Percentiles rank a stretch among this genome's conserved stretches.
phyloP scores from a whole-genome alignment of 2,113 vertebrate species.

The Hemibagrus wyckioides region DNA sequence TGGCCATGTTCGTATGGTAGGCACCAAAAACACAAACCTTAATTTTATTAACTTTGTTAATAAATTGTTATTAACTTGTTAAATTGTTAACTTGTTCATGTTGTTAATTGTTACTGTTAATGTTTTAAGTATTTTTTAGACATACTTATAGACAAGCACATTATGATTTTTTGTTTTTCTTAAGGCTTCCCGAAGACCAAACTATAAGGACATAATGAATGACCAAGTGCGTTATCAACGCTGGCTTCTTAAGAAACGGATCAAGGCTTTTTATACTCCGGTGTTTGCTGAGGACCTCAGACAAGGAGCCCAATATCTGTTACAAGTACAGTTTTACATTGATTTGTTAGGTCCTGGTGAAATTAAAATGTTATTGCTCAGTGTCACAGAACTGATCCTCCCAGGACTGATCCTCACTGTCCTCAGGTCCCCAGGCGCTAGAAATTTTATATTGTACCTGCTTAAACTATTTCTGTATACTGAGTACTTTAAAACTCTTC shows the following conservation, averaged over 20 bases:
- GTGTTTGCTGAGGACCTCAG: conserved; percentile 90
- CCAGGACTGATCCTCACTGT: no score
- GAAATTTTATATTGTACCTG: neutral
- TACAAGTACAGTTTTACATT: conserved; percentile 77
- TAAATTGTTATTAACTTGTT: neutral
- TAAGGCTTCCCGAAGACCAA: conserved; percentile 86
- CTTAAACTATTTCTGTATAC: neutral
- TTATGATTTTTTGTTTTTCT: conserved; percentile 23
- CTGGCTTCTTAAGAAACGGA: conserved; percentile 90
- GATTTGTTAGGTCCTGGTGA: neutral
- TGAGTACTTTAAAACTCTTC: neutral
- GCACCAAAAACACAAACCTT: conserved; percentile 43
- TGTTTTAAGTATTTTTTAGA: neutral
- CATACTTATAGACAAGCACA: neutral
- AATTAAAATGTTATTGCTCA: neutral
- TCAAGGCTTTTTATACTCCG: conserved; percentile 91
- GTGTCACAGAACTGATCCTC: neutral
- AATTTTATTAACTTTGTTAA: neutral
- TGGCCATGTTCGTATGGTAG: conserved; percentile 86
- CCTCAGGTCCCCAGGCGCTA: neutral
- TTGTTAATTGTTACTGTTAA: neutral
- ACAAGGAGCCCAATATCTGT: conserved; percentile 87
- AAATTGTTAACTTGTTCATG: neutral
- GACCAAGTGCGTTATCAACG: conserved; percentile 87
- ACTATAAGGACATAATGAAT: conserved; percentile 85